Conservation (phyloP, 2,888 invertebrate genomes). For the Zaprionus obscuricornis region DNA sequence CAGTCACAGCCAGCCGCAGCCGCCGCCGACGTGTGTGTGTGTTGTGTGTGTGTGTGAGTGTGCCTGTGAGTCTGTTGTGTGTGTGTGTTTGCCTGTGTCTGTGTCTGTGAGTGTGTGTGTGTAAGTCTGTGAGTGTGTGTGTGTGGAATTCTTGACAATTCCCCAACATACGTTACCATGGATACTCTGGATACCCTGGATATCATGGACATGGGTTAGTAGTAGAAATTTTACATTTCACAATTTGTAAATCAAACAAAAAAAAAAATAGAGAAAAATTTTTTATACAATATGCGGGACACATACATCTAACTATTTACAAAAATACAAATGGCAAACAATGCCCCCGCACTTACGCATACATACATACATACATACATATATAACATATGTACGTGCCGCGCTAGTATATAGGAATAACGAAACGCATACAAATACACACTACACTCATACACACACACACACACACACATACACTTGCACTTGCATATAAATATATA, state of each 20-base stretch:
- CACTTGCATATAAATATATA: conserved; percentile 17
- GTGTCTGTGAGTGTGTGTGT: conserved; percentile 32
- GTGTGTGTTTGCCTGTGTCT: conserved; percentile 58
- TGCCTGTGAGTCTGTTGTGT: conserved; percentile 35
- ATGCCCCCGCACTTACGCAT: neutral
- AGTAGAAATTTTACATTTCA: conserved; percentile 61
- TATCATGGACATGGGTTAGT: conserved; percentile 80
- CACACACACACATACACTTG: conserved; percentile 12
- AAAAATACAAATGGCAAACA: conserved; percentile 10
- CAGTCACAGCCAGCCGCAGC: conserved; percentile 41
- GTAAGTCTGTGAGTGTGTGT: conserved; percentile 45
- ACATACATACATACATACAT: conserved; percentile 3
- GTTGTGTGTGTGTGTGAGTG: conserved; percentile 42
- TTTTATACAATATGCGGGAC: conserved; percentile 57
- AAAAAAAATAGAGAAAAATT: too few species aligned
- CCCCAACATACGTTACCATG: conserved; percentile 76
- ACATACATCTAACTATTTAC: conserved; percentile 10
- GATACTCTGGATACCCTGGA: too few species aligned
- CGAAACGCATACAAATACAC: conserved; percentile 7
- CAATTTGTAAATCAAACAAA: conserved; percentile 43
- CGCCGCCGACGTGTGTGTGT: conserved; percentile 42
- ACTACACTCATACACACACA: conserved; percentile 16
- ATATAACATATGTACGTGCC: conserved; percentile 1
- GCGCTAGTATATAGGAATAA: too few species aligned
- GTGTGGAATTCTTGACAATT: conserved; percentile 70